phyloP scores from a whole-genome alignment of 2,113 vertebrate genomes.

The Lycocorax pyrrhopterus region DNA sequence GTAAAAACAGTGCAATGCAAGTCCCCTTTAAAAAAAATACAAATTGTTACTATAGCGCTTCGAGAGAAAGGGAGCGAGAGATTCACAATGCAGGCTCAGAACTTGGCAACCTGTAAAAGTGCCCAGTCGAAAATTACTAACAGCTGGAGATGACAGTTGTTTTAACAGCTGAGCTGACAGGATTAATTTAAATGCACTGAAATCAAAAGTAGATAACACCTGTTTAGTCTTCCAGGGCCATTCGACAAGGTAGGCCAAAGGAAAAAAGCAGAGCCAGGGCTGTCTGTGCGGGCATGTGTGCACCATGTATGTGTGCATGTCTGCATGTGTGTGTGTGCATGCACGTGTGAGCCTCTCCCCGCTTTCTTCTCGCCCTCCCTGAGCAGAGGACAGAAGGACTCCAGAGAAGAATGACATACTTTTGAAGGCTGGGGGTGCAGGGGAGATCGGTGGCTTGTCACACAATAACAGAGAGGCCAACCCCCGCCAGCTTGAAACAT shows the following conservation, averaged over 20 bases:
- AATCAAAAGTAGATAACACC: slow-evolving; percentile 99
- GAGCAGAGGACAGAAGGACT: slow-evolving; percentile 34
- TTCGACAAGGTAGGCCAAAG: slow-evolving; percentile 81
- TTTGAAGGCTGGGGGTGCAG: not conserved
- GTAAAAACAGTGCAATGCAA: slow-evolving; percentile 43
- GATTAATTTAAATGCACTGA: slow-evolving; percentile 99
- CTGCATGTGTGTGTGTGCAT: too few species aligned
- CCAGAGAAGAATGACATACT: slow-evolving; percentile 46
- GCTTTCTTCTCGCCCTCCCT: not conserved
- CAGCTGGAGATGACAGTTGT: slow-evolving; percentile 99
- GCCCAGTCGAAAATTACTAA: slow-evolving; percentile 97
- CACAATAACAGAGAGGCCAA: slow-evolving; percentile 34
- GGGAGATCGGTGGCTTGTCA: not conserved
- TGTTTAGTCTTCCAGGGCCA: slow-evolving; percentile 94
- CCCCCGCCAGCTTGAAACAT: slow-evolving; percentile 81
- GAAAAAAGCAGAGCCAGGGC: slow-evolving; percentile 62
- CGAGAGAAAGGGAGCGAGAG: slow-evolving; percentile 60
- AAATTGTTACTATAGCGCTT: slow-evolving; percentile 70
- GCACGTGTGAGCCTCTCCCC: not conserved
- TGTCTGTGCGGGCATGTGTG: not conserved
- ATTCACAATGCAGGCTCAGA: slow-evolving; percentile 74
- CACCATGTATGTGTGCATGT: not conserved
- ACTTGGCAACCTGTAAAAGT: slow-evolving; percentile 91
- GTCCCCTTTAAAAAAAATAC: slow-evolving; percentile 64
- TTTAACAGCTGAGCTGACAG: slow-evolving; percentile 99